Percentiles rank a stretch among this genome's conserved stretches.
These are phyloP conservation scores for Chlorops oryzae DNA, from an alignment of 1,140 invertebrate species.

Conservation along the genomic window DNA sequence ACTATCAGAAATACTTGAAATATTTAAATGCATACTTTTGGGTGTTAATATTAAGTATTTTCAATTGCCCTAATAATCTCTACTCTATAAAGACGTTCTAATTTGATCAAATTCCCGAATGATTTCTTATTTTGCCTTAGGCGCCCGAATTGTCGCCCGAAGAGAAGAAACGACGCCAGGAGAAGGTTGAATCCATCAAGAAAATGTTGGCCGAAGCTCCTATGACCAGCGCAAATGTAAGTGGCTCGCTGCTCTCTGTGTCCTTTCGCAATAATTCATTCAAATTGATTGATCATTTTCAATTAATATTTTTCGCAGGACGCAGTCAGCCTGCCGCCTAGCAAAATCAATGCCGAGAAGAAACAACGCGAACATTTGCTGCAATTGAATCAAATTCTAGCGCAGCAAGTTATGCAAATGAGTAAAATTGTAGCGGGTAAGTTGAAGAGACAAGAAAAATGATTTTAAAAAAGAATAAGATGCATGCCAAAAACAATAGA, in stretches of 20 bases:
- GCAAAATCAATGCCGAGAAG: constrained; percentile 73
- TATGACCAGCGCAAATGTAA: constrained; percentile 50
- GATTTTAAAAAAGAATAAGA: no score
- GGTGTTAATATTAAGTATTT: no score
- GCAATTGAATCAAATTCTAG: constrained; percentile 83
- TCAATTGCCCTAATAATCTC: no score
- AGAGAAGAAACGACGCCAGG: constrained; percentile 70
- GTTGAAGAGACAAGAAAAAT: constrained; percentile 36
- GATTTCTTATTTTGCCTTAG: no score
- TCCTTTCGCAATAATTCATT: background rate
- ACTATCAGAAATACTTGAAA: no score
- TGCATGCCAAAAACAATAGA: no score
- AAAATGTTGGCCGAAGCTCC: constrained; percentile 76
- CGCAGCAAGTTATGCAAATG: constrained; percentile 89
- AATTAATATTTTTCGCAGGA: constrained; percentile 23
- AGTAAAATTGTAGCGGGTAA: constrained; percentile 89
- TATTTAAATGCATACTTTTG: no score
- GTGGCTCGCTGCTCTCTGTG: constrained; percentile 1
- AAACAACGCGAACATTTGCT: constrained; percentile 79
- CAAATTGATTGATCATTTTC: background rate
- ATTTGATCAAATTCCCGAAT: no score
- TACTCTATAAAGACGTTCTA: no score
- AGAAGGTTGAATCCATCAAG: constrained; percentile 85
- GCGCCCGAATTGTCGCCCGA: constrained; percentile 71
- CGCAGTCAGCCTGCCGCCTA: constrained; percentile 44